Percentiles rank a stretch among this genome's conserved stretches.
Evolutionary conservation across 1,140 invertebrate genomes (phyloP).

Genomic region (Neodiprion virginianus): DNA sequence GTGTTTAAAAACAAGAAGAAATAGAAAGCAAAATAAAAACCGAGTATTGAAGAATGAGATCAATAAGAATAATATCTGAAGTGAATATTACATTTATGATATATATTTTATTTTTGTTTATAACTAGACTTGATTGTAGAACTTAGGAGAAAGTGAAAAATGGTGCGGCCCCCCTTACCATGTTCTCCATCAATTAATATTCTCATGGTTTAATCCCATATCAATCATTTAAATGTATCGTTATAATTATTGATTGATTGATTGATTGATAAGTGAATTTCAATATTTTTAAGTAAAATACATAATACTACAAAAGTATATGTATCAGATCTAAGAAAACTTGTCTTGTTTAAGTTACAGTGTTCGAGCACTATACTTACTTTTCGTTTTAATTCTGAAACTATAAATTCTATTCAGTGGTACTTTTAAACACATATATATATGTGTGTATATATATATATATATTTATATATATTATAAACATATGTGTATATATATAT

Average conservation of each 20-base stretch:
- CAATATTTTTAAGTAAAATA: conserved; percentile 25
- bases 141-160: background rate
- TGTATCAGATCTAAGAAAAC: conserved; percentile 18
- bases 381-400: conserved; percentile 23
- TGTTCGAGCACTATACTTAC: conserved; percentile 21
- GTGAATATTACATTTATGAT: conserved; percentile 21
- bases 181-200: conserved; percentile 13
- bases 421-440: conserved; percentile 32
- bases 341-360: conserved; percentile 29
- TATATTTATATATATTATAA: too few species aligned
- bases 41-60: conserved; percentile 4
- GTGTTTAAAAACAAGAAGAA: background rate
- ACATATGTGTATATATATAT: too few species aligned
- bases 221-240: background rate
- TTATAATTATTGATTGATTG: background rate
- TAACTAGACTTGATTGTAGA: conserved; percentile 8
- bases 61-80: conserved; percentile 17
- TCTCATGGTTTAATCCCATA: background rate
- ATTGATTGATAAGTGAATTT: conserved; percentile 16
- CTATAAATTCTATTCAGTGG: conserved; percentile 35
- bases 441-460: background rate
- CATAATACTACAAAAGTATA: conserved; percentile 19
- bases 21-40: conserved; percentile 2
- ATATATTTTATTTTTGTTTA: conserved; percentile 21
- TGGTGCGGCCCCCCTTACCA: background rate